Evolutionary conservation across 2,888 invertebrate genomes (phyloP).

Genomic region (Hyppa rectilinea): DNA sequence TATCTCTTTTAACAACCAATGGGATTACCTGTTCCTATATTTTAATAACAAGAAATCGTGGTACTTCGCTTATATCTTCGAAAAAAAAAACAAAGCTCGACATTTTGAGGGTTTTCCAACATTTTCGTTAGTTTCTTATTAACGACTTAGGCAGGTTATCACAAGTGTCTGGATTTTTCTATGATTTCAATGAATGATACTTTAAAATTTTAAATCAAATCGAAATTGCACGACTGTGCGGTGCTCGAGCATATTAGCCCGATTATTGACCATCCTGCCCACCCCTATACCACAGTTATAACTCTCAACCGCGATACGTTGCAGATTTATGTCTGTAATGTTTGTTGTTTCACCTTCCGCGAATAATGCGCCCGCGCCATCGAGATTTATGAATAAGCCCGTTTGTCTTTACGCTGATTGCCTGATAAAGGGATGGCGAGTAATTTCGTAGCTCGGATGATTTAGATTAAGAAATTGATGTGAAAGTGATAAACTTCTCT

Average conservation of each 20-base stretch:
- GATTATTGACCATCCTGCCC: conserved; percentile 8
- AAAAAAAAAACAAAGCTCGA: no score
- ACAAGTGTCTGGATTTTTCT: not conserved
- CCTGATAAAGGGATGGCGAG: conserved; percentile 81
- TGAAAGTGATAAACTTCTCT: no score
- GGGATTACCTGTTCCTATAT: no score
- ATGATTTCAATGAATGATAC: not conserved
- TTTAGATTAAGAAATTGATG: conserved; percentile 56
- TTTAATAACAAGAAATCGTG: no score
- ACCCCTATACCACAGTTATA: conserved; percentile 74
- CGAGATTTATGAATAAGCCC: conserved; percentile 89
- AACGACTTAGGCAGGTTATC: not conserved
- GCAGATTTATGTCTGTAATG: conserved; percentile 90
- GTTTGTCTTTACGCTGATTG: conserved; percentile 85
- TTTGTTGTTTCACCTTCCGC: conserved; percentile 90
- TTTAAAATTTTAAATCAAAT: not conserved
- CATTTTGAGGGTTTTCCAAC: not conserved
- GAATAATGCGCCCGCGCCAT: conserved; percentile 86
- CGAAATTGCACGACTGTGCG: not conserved
- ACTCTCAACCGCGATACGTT: conserved; percentile 87
- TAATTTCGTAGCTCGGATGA: conserved; percentile 70
- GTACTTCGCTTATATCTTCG: no score
- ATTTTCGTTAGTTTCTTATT: not conserved
- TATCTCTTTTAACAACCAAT: no score
- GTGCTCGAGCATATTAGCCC: not conserved